Base-by-base conservation (phyloP, 2,888 invertebrate genomes). In the Lacanobia wlatinum region DNA sequence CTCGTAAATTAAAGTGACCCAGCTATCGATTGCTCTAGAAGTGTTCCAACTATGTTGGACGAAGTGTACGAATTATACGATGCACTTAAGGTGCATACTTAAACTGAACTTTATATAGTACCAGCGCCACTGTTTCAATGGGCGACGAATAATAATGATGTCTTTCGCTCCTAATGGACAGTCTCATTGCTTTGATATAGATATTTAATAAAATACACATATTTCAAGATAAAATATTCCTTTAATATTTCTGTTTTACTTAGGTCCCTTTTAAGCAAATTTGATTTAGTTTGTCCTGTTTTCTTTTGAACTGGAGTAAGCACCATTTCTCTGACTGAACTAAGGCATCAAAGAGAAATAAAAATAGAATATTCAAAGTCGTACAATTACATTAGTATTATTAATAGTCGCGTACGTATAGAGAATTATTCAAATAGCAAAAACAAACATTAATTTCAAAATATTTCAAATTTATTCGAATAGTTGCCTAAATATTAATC, bases 401-500 rank as follows among this genome's bases (percentile, higher is more conserved):
- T 73, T 40, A 73, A 83, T 78, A 64, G 23, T 61, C 18, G 28
- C 46, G 40, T 59, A 66, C 21, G 23, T 21, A 16, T 12, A 70
- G n/a, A 10, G 46, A 48, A 68, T 43, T 59, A 81, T 73, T 60
- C 43, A 64, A 67, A 77, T 58, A 34, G 52, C 34, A 71, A 69
- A 66, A 73, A 71, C 56, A 71, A 62, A 70, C 12, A 16, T 62
- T 34, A 56, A 73, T 86, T 86, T 83, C 63, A 65, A 85, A 86
- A 83, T 71, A 69, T 38, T 78, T 28, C 10, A 74, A 83, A 70
- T 85, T 78, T 75, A 85, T 83, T 72, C 74, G n/a, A 70, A 72
- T 71, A 63, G 34, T 82, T 75, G 61, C 88, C 89, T 79, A 76
- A 82, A 89, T 87, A 86, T 61, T 76, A 86, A 90, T 79, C 84